Evolutionary conservation across 2,888 invertebrate genomes (phyloP), one percentile per base, ranked within the genome.

Genomic region (Hypomecis punctinalis): DNA sequence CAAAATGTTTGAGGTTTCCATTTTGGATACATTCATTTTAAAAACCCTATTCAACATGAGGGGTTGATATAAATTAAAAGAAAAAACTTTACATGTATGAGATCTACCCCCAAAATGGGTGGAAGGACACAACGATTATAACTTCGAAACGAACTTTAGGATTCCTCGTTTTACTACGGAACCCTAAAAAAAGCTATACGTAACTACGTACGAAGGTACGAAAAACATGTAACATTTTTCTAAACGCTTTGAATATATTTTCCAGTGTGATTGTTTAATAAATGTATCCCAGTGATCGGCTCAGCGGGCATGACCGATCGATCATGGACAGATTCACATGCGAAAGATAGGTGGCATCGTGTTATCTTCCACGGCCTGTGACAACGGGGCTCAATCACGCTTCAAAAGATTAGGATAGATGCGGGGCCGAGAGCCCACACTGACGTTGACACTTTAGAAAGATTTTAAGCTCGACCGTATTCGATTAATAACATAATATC

Each of bases 401-500:
- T 48, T 60, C 36, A 54, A 48, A 46, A 54, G 51, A 47, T 60
- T 55, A 43, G 6, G 37, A 46, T 37, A 8, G 55, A 45, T 37
- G 55, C 46, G 55, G 42, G 43, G 33, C 23, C 23, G 23, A 23
- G 23, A 56, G 37, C 35, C 37, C 53, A 63, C 48, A 48, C 45
- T 59, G 54, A 51, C 46, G 40, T 54, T 49, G 49, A 53, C 53
- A 52, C 64, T 69, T 49, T 51, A 35, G 45, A 57, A 59, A 66
- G 45, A 60, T 70, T 78, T 73, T 73, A 74, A 71, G 68, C 73
- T 73, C 64, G 70, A 67, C 77, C 74, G 74, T 77, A 76, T 74
- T 74, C 75, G 72, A 77, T 81, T 79, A 80, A 79, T 79, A 75
- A 74, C 70, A 70, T 75, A 75, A 76, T 81, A 79, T 77, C 76